A percentile compares a stretch with the other conserved stretches of the same genome.
These are phyloP conservation scores for Ennomos fuscantarius DNA, from an alignment of 2,888 invertebrate genomes.

Conservation along the genomic window DNA sequence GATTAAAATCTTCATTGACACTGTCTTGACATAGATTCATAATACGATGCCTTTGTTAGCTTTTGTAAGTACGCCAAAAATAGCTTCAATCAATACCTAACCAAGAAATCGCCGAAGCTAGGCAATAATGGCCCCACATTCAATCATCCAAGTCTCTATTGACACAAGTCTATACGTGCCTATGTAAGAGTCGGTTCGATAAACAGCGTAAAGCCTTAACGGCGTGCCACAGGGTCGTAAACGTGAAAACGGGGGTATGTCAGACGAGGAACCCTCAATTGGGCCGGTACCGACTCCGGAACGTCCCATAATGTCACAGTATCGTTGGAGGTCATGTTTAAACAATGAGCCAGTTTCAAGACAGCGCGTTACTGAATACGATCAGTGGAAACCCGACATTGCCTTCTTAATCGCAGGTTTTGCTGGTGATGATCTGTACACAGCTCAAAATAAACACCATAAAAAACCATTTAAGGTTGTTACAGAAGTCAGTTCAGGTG, in stretches of 20 bases:
- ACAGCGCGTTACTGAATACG: conserved; percentile 3
- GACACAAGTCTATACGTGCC: conserved; percentile 19
- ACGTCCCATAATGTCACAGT: conserved; percentile 51
- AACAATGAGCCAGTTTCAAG: conserved; percentile 37
- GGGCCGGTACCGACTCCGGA: conserved; percentile 52
- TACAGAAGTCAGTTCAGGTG: too few species aligned
- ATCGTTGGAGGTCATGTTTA: conserved; percentile 43
- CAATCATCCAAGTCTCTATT: conserved; percentile 18
- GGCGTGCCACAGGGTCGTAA: conserved; percentile 62
- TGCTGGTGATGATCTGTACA: too few species aligned
- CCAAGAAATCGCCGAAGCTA: conserved; percentile 7
- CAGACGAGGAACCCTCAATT: conserved; percentile 61
- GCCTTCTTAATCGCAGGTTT: background rate
- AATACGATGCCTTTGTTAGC: conserved; percentile 13
- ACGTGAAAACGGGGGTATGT: conserved; percentile 58
- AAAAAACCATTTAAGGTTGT: too few species aligned
- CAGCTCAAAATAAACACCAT: too few species aligned
- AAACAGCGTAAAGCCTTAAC: conserved; percentile 61
- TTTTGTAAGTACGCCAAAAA: conserved; percentile 9
- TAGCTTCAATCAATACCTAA: conserved; percentile 18
- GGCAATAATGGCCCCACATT: conserved; percentile 9
- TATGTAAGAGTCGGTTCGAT: conserved; percentile 51
- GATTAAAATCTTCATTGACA: background rate
- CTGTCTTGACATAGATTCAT: background rate
- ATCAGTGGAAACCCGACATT: background rate